Conservation (phyloP, 2,797 vertebrate genomes). For the Eulemur rubriventer region DNA sequence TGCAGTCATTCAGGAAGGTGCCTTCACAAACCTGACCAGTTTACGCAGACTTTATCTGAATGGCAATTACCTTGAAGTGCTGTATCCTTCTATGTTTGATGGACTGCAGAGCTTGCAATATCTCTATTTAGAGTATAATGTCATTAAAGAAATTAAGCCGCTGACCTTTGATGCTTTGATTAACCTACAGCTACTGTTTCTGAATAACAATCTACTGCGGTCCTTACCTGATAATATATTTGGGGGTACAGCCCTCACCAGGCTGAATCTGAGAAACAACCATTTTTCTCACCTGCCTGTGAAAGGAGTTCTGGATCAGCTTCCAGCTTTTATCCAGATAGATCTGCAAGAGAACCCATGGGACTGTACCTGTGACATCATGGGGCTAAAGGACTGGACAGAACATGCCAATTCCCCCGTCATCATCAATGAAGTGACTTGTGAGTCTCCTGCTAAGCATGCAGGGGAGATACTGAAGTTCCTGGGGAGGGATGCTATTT, state of each 20-base stretch:
- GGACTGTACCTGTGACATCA: constrained; percentile 97
- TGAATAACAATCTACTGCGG: constrained; percentile 97
- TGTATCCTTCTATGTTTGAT: constrained; percentile 93
- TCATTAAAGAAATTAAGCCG: constrained; percentile 97
- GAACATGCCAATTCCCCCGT: constrained; percentile 94
- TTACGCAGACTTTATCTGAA: constrained; percentile 97
- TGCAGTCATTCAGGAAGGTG: constrained; percentile 95
- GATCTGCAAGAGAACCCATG: constrained; percentile 99
- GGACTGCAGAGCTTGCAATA: constrained; percentile 97
- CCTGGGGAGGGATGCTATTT: constrained; percentile 95
- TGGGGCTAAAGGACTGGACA: constrained; percentile 98
- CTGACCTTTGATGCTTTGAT: constrained; percentile 94
- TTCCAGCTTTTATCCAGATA: constrained; percentile 97
- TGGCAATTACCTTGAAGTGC: constrained; percentile 96
- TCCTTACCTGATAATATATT: constrained; percentile 95
- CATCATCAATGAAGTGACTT: constrained; percentile 97
- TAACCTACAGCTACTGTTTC: constrained; percentile 96
- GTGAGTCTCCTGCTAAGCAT: constrained; percentile 95
- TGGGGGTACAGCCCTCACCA: constrained; percentile 94
- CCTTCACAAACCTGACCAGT: constrained; percentile 96
- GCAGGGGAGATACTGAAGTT: constrained; percentile 95
- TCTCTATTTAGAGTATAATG: constrained; percentile 98
- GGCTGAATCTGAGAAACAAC: constrained; percentile 97
- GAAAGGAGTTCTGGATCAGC: constrained; percentile 95
- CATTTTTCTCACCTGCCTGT: constrained; percentile 96